Conservation (phyloP, 2,797 vertebrate species). For the Heteromormyrus szaboi region DNA sequence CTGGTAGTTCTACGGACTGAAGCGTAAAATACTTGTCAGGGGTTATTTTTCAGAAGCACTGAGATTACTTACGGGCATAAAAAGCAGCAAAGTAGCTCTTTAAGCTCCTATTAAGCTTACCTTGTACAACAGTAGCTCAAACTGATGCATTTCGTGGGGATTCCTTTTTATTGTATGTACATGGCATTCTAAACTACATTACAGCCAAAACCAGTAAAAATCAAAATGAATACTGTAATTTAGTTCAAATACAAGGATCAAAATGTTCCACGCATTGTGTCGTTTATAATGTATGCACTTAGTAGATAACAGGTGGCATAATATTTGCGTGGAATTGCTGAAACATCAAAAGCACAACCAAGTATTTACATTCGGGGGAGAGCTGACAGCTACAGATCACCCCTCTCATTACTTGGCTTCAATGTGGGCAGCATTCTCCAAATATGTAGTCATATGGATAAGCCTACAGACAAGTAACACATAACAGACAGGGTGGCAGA, state of each 20-base stretch:
- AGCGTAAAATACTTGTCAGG: background rate
- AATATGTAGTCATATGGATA: background rate
- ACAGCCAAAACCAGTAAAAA: background rate
- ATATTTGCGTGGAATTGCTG: background rate
- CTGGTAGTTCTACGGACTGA: background rate
- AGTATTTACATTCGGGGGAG: background rate
- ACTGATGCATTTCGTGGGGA: background rate
- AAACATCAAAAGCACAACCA: background rate
- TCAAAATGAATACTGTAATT: background rate
- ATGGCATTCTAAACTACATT: background rate
- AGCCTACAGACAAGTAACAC: background rate
- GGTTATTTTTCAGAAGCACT: background rate
- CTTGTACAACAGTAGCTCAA: background rate
- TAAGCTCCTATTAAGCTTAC: background rate
- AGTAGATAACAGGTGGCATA: background rate
- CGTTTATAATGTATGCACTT: background rate
- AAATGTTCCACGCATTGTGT: background rate
- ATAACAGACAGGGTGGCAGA: background rate
- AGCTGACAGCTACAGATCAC: background rate
- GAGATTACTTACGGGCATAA: background rate
- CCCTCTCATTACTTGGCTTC: background rate
- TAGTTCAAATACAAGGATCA: background rate
- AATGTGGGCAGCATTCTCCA: background rate
- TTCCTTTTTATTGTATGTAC: background rate
- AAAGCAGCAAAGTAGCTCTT: background rate